A percentile compares a stretch with the other conserved stretches of the same genome.
phyloP scores from a whole-genome alignment of 2,888 invertebrate genomes.

The Chouioia cunea region DNA sequence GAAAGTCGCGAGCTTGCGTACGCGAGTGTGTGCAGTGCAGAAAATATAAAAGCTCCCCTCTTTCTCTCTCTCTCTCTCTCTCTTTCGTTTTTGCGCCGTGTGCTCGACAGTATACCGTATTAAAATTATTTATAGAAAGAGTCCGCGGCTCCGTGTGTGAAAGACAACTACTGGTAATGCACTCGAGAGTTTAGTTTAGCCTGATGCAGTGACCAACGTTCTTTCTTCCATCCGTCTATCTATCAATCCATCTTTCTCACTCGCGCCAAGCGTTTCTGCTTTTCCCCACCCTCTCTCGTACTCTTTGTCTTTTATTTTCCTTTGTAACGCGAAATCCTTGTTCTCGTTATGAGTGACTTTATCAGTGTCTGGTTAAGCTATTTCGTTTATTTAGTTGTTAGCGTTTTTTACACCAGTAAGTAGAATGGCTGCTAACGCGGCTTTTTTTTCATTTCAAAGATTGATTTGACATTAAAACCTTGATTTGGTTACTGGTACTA shows the following conservation, averaged over 20 bases:
- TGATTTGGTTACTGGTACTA: too few species aligned
- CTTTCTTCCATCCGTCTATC: constrained; percentile 39
- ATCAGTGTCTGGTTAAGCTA: constrained; percentile 25
- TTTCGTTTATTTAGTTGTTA: constrained; percentile 30
- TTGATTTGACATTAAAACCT: too few species aligned
- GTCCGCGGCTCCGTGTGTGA: constrained; percentile 47
- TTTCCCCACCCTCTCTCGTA: not conserved
- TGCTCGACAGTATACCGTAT: constrained; percentile 51
- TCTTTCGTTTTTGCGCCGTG: constrained; percentile 34
- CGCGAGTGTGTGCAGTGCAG: too few species aligned
- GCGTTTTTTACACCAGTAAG: constrained; percentile 34
- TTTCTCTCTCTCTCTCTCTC: constrained; percentile 15
- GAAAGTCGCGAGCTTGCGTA: constrained; percentile 8
- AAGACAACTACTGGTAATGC: not conserved
- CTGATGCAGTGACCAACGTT: constrained; percentile 57
- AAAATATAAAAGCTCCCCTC: not conserved
- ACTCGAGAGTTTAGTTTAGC: constrained; percentile 50
- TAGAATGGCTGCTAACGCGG: not conserved
- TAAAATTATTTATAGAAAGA: constrained; percentile 63
- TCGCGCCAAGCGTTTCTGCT: constrained; percentile 11
- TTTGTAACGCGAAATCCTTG: not conserved
- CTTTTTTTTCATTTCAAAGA: too few species aligned
- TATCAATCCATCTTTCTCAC: not conserved
- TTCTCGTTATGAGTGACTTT: constrained; percentile 31
- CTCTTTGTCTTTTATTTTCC: not conserved